phyloP scores from a whole-genome alignment of 2,113 vertebrate genomes.

The Brachypteracias leptosomus region DNA sequence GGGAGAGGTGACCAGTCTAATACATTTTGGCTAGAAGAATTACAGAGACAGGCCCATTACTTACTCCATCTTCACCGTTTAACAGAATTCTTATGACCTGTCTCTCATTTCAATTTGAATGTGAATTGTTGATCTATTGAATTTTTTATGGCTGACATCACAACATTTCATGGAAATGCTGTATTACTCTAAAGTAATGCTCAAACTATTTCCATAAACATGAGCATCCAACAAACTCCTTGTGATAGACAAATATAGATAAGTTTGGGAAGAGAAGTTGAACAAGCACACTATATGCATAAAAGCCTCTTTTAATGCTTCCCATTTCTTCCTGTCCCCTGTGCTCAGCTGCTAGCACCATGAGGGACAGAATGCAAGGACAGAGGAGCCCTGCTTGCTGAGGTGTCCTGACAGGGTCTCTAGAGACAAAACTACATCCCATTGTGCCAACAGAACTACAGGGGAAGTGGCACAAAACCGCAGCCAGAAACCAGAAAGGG shows the following conservation, averaged over 20 bases:
- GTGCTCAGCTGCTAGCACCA: accelerated
- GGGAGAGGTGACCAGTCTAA: not conserved
- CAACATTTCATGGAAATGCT: not conserved
- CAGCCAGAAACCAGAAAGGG: not conserved
- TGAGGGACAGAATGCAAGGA: not conserved
- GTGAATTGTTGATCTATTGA: not conserved
- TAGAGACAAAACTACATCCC: not conserved
- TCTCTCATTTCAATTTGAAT: not conserved
- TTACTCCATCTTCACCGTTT: not conserved
- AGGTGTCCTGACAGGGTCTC: not conserved
- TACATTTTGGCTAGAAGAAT: not conserved
- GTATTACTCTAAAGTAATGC: not conserved
- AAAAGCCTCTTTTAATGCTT: not conserved
- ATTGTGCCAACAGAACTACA: not conserved
- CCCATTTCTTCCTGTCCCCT: not conserved
- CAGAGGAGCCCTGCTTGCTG: not conserved
- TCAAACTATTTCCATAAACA: not conserved
- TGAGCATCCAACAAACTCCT: not conserved
- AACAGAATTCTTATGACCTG: not conserved
- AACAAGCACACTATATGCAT: not conserved
- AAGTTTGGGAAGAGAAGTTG: not conserved
- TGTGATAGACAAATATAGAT: not conserved
- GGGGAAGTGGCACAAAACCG: not conserved
- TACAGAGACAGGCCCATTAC: not conserved
- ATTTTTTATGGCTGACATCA: not conserved